Evolutionary conservation across 2,888 invertebrate species (phyloP).

Genomic region (Pyrocoelia pectoralis): DNA sequence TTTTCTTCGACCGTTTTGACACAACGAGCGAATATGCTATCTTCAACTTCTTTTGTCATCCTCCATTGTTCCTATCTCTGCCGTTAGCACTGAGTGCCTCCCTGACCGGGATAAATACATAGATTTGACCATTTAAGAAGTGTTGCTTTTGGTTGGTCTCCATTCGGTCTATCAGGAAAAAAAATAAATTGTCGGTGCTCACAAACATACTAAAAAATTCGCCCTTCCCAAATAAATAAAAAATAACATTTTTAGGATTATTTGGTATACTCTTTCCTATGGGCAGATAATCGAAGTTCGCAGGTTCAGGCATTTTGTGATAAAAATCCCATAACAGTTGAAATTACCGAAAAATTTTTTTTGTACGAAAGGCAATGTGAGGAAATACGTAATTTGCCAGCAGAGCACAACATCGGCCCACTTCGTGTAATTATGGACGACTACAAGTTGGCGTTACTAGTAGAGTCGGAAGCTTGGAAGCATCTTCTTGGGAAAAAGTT

Average conservation of each 20-base stretch:
- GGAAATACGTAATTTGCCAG: slow-evolving; percentile 69
- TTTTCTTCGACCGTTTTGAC: too few relatives aligned
- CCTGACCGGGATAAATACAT: too few relatives aligned
- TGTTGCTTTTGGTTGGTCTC: too few relatives aligned
- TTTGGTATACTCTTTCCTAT: slow-evolving; percentile 71
- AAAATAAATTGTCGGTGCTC: too few relatives aligned
- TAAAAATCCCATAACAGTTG: slow-evolving; percentile 75
- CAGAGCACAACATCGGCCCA: slow-evolving; percentile 74
- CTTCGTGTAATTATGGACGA: slow-evolving; percentile 73
- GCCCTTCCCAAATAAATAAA: too few relatives aligned
- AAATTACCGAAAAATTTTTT: slow-evolving; percentile 77
- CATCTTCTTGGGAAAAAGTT: slow-evolving; percentile 73
- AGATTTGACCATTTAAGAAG: too few relatives aligned
- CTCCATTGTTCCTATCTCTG: too few relatives aligned
- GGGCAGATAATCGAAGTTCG: slow-evolving; percentile 76
- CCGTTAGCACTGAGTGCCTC: too few relatives aligned
- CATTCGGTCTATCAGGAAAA: too few relatives aligned
- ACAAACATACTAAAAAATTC: too few relatives aligned
- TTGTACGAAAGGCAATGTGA: slow-evolving; percentile 74
- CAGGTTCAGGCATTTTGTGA: slow-evolving; percentile 74
- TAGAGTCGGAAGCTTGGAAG: slow-evolving; percentile 85
- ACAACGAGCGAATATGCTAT: too few relatives aligned
- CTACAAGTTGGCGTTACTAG: slow-evolving; percentile 69
- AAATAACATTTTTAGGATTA: slow-evolving; percentile 56
- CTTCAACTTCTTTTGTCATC: too few relatives aligned